phyloP scores from a whole-genome alignment of 2,797 vertebrate species.

The Myoxocephalus aenaeus region DNA sequence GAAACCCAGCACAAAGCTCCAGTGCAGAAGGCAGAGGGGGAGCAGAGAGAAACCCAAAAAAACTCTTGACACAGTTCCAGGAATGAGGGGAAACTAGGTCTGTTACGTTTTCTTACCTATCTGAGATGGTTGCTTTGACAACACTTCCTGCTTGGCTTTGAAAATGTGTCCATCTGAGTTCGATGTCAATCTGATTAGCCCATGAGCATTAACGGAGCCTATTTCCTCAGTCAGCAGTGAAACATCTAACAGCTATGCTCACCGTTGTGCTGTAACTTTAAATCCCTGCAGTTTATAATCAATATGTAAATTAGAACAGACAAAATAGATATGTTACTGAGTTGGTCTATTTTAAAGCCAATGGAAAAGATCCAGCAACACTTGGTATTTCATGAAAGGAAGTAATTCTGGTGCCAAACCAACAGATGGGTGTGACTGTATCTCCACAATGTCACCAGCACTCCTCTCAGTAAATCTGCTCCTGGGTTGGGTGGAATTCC shows the following conservation, averaged over 20 bases:
- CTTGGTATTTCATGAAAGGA: conserved; percentile 57
- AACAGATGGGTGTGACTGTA: conserved; percentile 65
- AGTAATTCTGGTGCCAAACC: conserved; percentile 63
- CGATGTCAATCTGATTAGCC: conserved; percentile 53
- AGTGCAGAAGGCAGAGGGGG: background rate
- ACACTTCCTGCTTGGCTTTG: conserved; percentile 61
- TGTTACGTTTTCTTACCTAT: conserved; percentile 24
- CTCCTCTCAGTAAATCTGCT: conserved; percentile 60
- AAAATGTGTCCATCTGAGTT: conserved; percentile 33
- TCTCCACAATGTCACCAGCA: conserved; percentile 55
- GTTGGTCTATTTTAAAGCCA: conserved; percentile 16
- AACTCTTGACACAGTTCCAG: conserved; percentile 14
- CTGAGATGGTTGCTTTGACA: conserved; percentile 58
- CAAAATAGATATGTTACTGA: background rate
- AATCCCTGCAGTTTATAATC: background rate
- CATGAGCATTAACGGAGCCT: background rate
- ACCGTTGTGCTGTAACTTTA: background rate
- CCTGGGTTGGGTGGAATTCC: conserved; percentile 60
- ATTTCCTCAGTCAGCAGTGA: conserved; percentile 38
- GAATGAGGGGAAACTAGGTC: conserved; percentile 18
- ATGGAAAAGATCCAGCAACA: conserved; percentile 31
- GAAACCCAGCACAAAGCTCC: conserved; percentile 3
- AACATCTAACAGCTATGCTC: background rate
- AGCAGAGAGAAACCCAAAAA: conserved; percentile 3
- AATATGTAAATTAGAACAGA: background rate